A percentile compares a stretch with the other conserved stretches of the same genome.
phyloP scores from a whole-genome alignment of 2,113 vertebrate genomes.

The Zosterops lateralis region DNA sequence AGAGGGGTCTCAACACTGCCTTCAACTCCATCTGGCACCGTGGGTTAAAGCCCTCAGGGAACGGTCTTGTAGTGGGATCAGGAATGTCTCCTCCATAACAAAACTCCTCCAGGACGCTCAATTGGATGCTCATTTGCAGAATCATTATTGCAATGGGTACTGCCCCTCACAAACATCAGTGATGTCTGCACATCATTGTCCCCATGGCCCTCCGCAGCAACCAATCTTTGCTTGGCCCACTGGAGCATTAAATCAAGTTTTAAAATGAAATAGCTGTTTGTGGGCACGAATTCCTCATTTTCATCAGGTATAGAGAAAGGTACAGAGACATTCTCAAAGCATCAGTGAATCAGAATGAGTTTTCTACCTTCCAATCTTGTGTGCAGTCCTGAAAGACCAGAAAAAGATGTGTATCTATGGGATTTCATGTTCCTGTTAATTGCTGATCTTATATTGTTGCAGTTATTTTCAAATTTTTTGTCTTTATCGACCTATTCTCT shows the following conservation, averaged over 20 bases:
- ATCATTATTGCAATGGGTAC: neutral
- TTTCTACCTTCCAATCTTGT: neutral
- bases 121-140: rapidly evolving
- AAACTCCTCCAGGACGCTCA: neutral
- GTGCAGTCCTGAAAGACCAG: neutral
- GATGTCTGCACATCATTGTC: neutral
- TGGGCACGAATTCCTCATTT: neutral
- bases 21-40: neutral
- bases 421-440: neutral
- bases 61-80: rapidly evolving
- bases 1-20: neutral
- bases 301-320: neutral
- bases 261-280: neutral
- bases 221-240: neutral
- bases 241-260: neutral
- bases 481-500: neutral
- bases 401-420: neutral
- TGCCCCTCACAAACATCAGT: neutral
- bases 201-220: neutral
- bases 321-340: neutral
- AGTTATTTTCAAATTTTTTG: neutral
- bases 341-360: neutral
- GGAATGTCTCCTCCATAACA: neutral
- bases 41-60: neutral
- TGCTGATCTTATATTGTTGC: neutral